A percentile compares a stretch with the other conserved stretches of the same genome.
phyloP scores from a whole-genome alignment of 1,140 invertebrate genomes.

The Luehdorfia chinensis region DNA sequence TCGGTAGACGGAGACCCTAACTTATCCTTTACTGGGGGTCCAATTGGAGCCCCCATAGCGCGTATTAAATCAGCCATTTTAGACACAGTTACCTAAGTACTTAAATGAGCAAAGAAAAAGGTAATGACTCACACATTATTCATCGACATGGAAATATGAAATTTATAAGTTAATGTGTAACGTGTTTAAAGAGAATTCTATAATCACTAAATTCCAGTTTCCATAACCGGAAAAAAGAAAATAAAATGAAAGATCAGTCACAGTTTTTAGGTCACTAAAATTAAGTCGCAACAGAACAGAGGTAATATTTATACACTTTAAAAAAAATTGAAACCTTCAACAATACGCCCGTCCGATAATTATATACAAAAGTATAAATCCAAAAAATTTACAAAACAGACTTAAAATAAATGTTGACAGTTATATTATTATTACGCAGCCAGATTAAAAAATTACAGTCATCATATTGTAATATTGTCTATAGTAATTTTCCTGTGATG shows the following conservation, averaged over 20 bases:
- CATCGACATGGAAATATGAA: constrained; percentile 29
- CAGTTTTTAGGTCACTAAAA: no score
- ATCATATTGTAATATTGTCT: no score
- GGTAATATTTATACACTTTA: no score
- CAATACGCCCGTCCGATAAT: constrained; percentile 37
- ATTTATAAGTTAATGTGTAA: constrained; percentile 33
- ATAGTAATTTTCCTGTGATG: no score
- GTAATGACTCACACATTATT: constrained; percentile 52
- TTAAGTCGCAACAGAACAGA: no score
- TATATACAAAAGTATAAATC: constrained; percentile 23
- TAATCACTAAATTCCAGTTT: constrained; percentile 24
- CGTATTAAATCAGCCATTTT: constrained; percentile 83
- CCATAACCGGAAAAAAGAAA: constrained; percentile 14
- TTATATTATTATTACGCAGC: no score
- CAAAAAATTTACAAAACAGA: constrained; percentile 31
- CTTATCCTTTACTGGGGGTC: constrained; percentile 82
- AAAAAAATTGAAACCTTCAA: constrained; percentile 21
- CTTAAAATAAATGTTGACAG: constrained; percentile 6
- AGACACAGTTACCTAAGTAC: constrained; percentile 23
- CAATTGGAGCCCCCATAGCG: constrained; percentile 79
- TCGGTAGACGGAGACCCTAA: constrained; percentile 89
- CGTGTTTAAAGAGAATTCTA: constrained; percentile 42
- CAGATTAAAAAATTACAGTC: constrained; percentile 7
- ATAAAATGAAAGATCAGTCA: constrained; percentile 15
- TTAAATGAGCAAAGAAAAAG: constrained; percentile 28